Evolutionary conservation across 2,113 vertebrate species (phyloP), one percentile per base, ranked within the genome.

Genomic region (Sorex fumeus): DNA sequence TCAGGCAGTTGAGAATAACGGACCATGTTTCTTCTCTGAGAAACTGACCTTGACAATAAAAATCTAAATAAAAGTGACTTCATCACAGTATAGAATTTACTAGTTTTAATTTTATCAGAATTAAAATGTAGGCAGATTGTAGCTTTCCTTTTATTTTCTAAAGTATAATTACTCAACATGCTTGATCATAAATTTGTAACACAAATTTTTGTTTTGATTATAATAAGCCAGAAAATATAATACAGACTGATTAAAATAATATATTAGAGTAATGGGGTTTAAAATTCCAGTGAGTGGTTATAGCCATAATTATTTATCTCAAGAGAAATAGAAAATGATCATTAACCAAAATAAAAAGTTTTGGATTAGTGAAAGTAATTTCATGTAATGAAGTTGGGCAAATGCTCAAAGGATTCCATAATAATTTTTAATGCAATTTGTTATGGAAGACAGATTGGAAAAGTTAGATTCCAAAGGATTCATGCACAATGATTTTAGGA

Each of bases 111-210:
- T 62, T 34, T 70, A 60, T 27, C 19, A 72, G 9, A 81, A 74
- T 25, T 88, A 74, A 94, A 67, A 57, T 71, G 15, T 45, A 75
- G 8, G 15, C 10, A 86, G n/a, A 13, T 47, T 25, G 32, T 30
- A 43, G 19, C 10, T 77, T 87, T 34, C 18, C n/a, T 74, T 85
- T 50, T 93, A 74, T 64, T 67, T 92, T 82, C 16, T 36, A 84
- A 90, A 84, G 23, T 32, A 87, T 32, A n/a, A 84, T 32, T 80
- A 43, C 57, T 84, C 5, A 83, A 87, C 80, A 47, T 69, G 1
- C 64, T 89, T 71, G 23, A 57, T 85, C n/a, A 53, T 27, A 47
- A 77, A 87, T 87, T 92, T 40, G 18, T 1, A 80, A 78, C 18
- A 84, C 67, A 53, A 74, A 94, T 32, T 27, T 84, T 76, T 70